phyloP scores from a whole-genome alignment of 35 echinoderm and acorn worm genomes.

The Stichopus chloronotus region DNA sequence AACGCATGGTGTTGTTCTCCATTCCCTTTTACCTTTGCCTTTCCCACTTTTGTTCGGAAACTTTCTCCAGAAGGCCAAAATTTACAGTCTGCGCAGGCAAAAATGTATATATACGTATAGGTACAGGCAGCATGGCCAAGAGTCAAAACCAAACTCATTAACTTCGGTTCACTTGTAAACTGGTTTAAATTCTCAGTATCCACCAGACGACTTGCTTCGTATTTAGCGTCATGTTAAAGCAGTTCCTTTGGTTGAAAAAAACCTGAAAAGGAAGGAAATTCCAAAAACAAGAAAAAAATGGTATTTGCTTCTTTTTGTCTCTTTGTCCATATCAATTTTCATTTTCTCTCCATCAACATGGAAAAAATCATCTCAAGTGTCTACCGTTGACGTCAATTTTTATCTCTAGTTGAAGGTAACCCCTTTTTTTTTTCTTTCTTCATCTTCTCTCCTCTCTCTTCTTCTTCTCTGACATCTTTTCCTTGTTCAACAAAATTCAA shows the following conservation, averaged over 20 bases:
- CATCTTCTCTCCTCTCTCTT: not conserved
- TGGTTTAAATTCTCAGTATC: no score
- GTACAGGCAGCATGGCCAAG: no score
- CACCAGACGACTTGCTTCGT: no score
- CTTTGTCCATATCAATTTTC: slow-evolving; percentile 41
- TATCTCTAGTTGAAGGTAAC: slow-evolving; percentile 48
- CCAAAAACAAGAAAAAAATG: not conserved
- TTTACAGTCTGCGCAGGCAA: no score
- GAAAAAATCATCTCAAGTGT: slow-evolving; percentile 32
- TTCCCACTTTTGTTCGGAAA: no score
- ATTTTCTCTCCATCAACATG: slow-evolving; percentile 42
- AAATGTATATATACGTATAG: no score
- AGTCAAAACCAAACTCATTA: no score
- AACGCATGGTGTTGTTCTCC: not conserved
- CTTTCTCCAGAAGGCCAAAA: no score
- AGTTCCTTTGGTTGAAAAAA: not conserved
- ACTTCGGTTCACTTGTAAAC: no score
- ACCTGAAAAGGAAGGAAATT: not conserved
- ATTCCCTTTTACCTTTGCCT: no score
- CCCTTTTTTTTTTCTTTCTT: not conserved
- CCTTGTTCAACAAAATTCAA: not conserved
- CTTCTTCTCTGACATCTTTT: slow-evolving; percentile 1
- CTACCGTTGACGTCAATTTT: slow-evolving; percentile 19
- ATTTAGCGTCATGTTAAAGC: no score
- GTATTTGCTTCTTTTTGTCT: not conserved